Evolutionary conservation across 2,113 vertebrate species (phyloP), one percentile per base, ranked within the genome.

Genomic region (Camarhynchus parvulus): DNA sequence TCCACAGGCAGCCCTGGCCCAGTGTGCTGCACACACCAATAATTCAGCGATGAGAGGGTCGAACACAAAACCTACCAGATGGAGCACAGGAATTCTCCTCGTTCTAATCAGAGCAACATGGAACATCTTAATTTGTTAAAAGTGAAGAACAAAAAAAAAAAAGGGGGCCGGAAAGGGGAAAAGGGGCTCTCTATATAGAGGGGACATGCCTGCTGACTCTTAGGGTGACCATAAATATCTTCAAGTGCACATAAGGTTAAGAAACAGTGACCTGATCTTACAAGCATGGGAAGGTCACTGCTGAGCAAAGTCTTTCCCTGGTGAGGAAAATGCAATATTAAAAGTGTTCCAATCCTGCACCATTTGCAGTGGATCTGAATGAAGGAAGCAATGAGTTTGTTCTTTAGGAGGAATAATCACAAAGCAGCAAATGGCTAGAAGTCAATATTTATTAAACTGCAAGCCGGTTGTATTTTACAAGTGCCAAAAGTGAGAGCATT

Each of bases 391-490:
- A 91, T 83, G 87, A 79, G 86, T 92, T 94, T 93, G 69, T 95
- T 89, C 95, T 95, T 97, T 83, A 95, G 92, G 94, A 97, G 72
- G 47, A 88, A 72, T 93, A 97, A 95, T 96, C 85, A 73, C 83
- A 91, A 73, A 96, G 91, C 87, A 91, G 94, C 73, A 97, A 89
- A 95, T 96, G 91, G 87, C 75, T 91, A 85, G 85, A 92, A 95
- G 94, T 95, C 94, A 96, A 90, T 96, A 96, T 95, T 96, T 96
- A 89, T 97, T 96, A 96, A 96, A 83, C 80, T 97, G 70, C 77
- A 87, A 97, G 87, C 82, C 92, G 78, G 87, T 87, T 89, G 63
- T 53, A 87, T 95, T 96, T 94, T 94, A 94, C 2, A 73, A 95
- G 86, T 7, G 67, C 96, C 94, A 94, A 95, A 97, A 96, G 94